Evolutionary conservation across 2,797 vertebrate genomes (phyloP).

Genomic region (Myotis pilosus): DNA sequence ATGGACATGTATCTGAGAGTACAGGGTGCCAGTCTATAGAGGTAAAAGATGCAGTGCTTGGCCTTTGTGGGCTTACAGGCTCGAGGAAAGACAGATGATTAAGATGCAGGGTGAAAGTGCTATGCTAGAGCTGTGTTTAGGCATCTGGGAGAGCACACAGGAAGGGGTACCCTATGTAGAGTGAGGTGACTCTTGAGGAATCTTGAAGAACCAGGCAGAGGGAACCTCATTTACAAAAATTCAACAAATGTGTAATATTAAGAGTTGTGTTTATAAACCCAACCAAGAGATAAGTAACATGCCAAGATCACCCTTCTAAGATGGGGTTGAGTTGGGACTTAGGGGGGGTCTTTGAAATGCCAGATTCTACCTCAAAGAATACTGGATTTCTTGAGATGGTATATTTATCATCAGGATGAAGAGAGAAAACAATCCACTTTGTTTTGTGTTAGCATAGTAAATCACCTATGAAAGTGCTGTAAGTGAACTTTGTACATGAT

Average conservation of each 20-base stretch:
- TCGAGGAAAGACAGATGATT: background rate
- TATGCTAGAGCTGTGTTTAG: background rate
- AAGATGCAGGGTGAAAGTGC: background rate
- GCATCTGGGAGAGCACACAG: background rate
- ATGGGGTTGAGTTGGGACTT: background rate
- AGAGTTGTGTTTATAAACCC: background rate
- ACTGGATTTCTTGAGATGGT: background rate
- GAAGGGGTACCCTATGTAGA: background rate
- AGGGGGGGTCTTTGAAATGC: background rate
- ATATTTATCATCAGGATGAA: background rate
- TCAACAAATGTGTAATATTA: background rate
- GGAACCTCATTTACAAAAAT: background rate
- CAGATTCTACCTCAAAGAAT: background rate
- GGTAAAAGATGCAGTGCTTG: background rate
- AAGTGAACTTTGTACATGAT: background rate
- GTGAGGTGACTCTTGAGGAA: background rate
- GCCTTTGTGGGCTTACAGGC: background rate
- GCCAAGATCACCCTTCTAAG: background rate
- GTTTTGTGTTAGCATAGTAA: background rate
- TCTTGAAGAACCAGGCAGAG: background rate
- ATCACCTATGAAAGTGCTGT: background rate
- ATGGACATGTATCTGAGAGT: background rate
- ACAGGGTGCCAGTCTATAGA: background rate
- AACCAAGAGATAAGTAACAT: background rate
- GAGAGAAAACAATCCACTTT: background rate